A percentile compares a stretch with the other conserved stretches of the same genome.
Conservation (phyloP, 2,797 vertebrate species). For the Pseudomugil tenellus region DNA sequence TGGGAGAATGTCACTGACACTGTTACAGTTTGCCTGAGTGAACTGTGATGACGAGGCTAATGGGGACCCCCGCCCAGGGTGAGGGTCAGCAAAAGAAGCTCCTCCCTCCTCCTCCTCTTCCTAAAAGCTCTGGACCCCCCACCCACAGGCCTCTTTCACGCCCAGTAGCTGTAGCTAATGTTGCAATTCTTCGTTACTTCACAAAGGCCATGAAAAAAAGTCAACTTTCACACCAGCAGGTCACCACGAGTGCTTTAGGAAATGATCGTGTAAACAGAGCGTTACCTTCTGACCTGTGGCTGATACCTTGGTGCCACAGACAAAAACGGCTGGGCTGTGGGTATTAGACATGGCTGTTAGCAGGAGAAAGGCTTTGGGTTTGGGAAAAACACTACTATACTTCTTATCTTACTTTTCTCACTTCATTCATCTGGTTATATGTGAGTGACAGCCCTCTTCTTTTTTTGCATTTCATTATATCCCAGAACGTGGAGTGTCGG, state of each 20-base stretch:
- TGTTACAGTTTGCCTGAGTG: conserved; percentile 91
- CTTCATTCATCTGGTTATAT: conserved; percentile 14
- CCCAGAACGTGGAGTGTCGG: too few relatives aligned
- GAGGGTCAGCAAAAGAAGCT: conserved; percentile 59
- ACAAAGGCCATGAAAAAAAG: conserved; percentile 86
- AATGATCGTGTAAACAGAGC: conserved; percentile 93
- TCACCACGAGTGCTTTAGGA: conserved; percentile 92
- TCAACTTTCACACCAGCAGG: conserved; percentile 89
- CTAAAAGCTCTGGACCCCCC: conserved; percentile 83
- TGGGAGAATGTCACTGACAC: conserved; percentile 90
- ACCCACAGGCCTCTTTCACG: conserved; percentile 88
- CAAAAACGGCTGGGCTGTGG: conserved; percentile 85
- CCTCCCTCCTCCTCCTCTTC: conserved; percentile 22
- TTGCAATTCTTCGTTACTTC: conserved; percentile 84
- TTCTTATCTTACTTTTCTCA: conserved; percentile 4
- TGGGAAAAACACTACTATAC: conserved; percentile 59
- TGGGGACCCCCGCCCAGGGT: conserved; percentile 79
- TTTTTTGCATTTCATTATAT: too few relatives aligned
- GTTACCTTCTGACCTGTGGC: conserved; percentile 96
- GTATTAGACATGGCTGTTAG: conserved; percentile 95
- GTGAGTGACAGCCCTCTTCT: neutral
- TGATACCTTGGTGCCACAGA: conserved; percentile 87
- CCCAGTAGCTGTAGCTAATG: conserved; percentile 92
- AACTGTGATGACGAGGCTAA: conserved; percentile 89
- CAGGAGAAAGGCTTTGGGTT: conserved; percentile 75